A percentile compares a stretch with the other conserved stretches of the same genome.
These are phyloP conservation scores for Chaetophractus vellerosus DNA, from an alignment of 2,797 vertebrate species.

Conservation along the genomic window DNA sequence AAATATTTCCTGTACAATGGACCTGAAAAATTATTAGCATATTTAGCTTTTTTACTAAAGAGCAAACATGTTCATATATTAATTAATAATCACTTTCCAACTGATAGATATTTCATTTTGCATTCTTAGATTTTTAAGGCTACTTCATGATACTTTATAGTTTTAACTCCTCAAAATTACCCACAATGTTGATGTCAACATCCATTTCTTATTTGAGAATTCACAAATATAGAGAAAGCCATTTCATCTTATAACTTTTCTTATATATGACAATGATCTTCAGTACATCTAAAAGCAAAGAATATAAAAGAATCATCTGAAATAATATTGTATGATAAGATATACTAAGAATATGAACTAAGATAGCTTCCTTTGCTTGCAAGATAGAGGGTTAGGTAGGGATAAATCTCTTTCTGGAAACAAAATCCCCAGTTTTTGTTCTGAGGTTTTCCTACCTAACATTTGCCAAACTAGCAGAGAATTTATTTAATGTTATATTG, in stretches of 20 bases:
- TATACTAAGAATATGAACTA: not conserved
- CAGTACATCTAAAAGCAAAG: not conserved
- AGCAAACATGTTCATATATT: not conserved
- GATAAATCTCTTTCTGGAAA: not conserved
- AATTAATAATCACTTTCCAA: not conserved
- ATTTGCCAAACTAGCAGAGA: not conserved
- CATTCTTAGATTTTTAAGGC: not conserved
- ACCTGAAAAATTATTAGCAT: not conserved
- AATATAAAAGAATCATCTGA: not conserved
- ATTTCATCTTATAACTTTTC: not conserved
- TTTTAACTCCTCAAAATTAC: not conserved
- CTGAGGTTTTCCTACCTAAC: not conserved
- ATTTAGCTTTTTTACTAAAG: not conserved
- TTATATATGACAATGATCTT: not conserved
- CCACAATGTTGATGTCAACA: not conserved
- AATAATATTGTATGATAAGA: not conserved
- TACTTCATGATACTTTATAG: not conserved
- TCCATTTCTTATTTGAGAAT: not conserved
- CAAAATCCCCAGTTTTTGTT: not conserved
- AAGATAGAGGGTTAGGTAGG: not conserved
- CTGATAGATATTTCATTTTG: not conserved
- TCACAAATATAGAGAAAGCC: not conserved
- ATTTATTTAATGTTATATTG: not conserved
- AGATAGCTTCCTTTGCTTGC: not conserved
- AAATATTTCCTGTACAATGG: not conserved